Evolutionary conservation across 2,888 invertebrate species (phyloP), one percentile per base, ranked within the genome.

Genomic region (Sericinus montela): DNA sequence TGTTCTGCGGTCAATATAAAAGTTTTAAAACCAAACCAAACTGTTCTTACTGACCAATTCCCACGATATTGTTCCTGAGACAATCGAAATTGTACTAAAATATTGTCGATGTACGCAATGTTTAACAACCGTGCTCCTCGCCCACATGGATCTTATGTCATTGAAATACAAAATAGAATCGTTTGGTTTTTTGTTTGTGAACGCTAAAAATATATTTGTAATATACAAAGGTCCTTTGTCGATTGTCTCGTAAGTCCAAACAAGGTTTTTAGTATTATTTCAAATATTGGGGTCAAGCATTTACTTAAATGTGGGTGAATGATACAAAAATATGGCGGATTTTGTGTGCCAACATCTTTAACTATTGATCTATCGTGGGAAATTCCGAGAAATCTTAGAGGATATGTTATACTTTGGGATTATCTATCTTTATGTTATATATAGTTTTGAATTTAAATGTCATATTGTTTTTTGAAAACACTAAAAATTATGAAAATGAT

Each of bases 41-140:
- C 65, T 62, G 58, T 65, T 59, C 55, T 48, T 50, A 55, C 65
- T 66, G 64, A 67, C 61, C 51, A 56, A 57, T 85, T 85, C 85
- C 81, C 86, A 85, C 84, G 82, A 75, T 66, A 62, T 71, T 64
- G 66, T 68, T 45, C 52, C 55, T 35, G 35, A 80, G 75, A 83
- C 83, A 80, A 83, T 78, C 51, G 66, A 58, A 72, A 75, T 61
- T 72, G 65, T 72, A 69, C 65, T 72, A 72, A 80, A 80, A 77
- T 73, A 71, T 65, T 69, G 60, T 67, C 65, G 65, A 64, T 56
- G 61, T 55, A 56, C 57, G 52, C 46, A 45, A 47, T 42, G 7
- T 25, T 47, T 47, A 45, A 30, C 25, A 3, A 4, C 34, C 44
- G 51, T 57, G 39, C 10, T 1, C 51, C 55, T 42, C 16, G 1